phyloP scores from a whole-genome alignment of 2,888 invertebrate species.

The Netelia melanura region DNA sequence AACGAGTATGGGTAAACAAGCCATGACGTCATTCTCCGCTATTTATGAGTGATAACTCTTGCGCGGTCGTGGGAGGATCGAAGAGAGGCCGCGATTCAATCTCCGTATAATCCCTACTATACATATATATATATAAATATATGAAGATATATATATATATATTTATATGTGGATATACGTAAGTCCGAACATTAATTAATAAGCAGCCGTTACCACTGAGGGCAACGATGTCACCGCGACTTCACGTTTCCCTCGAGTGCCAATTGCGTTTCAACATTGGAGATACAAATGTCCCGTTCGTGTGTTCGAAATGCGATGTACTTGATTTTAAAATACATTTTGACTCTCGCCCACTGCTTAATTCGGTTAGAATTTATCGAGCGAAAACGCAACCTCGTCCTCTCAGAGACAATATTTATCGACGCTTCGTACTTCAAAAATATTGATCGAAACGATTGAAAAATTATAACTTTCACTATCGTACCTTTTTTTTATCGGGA shows the following conservation, averaged over 20 bases:
- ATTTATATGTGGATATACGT: not conserved
- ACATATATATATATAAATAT: not conserved
- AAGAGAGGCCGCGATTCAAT: conserved; percentile 26
- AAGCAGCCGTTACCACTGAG: not conserved
- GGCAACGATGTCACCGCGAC: not conserved
- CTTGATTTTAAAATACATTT: not conserved
- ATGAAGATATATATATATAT: not conserved
- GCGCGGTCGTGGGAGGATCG: conserved; percentile 33
- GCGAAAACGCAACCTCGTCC: too few species aligned
- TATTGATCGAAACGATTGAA: too few species aligned
- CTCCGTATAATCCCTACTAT: conserved; percentile 9
- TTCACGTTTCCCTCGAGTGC: not conserved
- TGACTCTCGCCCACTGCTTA: too few species aligned
- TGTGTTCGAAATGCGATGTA: not conserved
- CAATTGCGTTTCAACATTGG: not conserved
- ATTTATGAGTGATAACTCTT: conserved; percentile 65
- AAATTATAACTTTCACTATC: too few species aligned
- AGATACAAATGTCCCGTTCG: not conserved
- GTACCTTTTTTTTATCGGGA: too few species aligned
- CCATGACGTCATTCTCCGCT: conserved; percentile 68
- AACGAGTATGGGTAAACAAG: conserved; percentile 63
- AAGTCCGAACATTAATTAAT: not conserved
- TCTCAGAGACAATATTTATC: too few species aligned
- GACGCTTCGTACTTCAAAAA: too few species aligned
- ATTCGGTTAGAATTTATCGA: too few species aligned